phyloP scores from a whole-genome alignment of 1,140 invertebrate species.

The Bombus breviceps region DNA sequence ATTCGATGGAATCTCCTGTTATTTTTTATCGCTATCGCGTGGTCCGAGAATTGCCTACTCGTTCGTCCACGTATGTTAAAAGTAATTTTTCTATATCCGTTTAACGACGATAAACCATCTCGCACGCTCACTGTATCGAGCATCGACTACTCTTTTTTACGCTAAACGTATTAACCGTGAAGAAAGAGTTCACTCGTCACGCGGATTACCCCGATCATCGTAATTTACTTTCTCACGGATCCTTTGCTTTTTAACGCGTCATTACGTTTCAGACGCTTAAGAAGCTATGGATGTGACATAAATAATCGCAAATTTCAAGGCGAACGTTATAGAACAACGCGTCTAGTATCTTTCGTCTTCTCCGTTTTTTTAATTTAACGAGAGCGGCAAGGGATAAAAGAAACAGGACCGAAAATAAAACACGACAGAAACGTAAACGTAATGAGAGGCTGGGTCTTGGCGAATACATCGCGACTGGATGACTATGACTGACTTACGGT shows the following conservation, averaged over 20 bases:
- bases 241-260: neutral
- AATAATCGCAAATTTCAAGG: neutral
- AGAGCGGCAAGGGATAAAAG: too few species aligned
- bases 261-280: neutral
- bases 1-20: fast-evolving
- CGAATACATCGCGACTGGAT: neutral
- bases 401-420: fast-evolving
- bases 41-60: too few species aligned
- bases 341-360: neutral
- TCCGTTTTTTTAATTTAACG: too few species aligned
- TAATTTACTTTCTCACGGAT: slow-evolving; percentile 5
- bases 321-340: too few species aligned
- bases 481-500: neutral
- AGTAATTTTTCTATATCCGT: neutral
- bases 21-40: too few species aligned
- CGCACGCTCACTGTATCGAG: neutral
- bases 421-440: neutral
- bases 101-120: neutral
- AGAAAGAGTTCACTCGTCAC: neutral
- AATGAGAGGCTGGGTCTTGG: fast-evolving
- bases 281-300: neutral
- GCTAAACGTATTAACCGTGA: neutral
- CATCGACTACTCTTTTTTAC: neutral
- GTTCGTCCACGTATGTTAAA: too few species aligned
- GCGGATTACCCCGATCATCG: neutral